Conservation (phyloP, 2,113 vertebrate genomes). For the Rafetus swinhoei region DNA sequence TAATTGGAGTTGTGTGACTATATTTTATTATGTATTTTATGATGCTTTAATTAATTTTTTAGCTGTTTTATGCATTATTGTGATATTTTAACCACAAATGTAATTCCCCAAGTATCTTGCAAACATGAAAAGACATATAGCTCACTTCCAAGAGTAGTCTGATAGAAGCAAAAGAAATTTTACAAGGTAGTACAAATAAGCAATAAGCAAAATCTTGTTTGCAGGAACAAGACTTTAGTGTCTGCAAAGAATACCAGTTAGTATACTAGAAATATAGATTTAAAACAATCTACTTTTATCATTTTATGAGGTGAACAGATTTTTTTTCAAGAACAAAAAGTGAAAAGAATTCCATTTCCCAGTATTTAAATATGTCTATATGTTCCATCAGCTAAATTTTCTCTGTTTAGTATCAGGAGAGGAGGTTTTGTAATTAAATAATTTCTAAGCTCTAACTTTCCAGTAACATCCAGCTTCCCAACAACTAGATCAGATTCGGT, state of each 20-base stretch:
- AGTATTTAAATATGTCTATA: not conserved
- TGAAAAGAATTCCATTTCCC: not conserved
- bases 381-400: not conserved
- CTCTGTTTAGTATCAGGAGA: no score
- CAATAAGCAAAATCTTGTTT: not conserved
- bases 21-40: not conserved
- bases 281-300: not conserved
- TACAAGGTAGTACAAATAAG: not conserved
- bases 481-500: not conserved
- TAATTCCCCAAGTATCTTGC: not conserved
- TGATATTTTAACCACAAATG: not conserved
- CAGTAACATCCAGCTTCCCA: not conserved
- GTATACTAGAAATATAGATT: not conserved
- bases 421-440: no score
- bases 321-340: not conserved
- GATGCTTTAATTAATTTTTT: not conserved
- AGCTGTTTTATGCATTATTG: not conserved
- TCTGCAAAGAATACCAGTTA: not conserved
- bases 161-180: not conserved
- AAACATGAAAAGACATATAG: fast-evolving
- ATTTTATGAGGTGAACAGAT: not conserved
- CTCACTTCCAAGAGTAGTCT: not conserved
- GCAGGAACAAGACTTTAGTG: fast-evolving
- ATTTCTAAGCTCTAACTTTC: not conserved
- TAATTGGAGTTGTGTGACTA: not conserved